A percentile compares a stretch with the other conserved stretches of the same genome.
Evolutionary conservation across 2,113 vertebrate genomes (phyloP).

Genomic region (Pollimyrus isidori): DNA sequence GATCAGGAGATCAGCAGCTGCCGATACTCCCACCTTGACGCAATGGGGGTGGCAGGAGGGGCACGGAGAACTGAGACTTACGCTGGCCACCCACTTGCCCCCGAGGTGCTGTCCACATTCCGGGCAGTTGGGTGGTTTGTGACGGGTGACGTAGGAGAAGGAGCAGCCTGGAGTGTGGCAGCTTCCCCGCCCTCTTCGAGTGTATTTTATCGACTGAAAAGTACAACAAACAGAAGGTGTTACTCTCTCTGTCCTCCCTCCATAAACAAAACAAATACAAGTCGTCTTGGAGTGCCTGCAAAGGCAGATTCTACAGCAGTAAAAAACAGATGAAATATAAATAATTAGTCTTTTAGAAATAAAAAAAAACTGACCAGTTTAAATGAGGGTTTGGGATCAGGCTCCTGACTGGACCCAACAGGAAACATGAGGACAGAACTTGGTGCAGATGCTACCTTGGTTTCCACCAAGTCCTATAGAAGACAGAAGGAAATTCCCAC

Average conservation of each 20-base stretch:
- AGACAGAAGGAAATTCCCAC: slow-evolving; percentile 1
- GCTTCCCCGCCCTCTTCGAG: slow-evolving; percentile 82
- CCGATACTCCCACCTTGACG: neutral
- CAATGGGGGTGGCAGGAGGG: neutral
- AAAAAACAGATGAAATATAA: neutral
- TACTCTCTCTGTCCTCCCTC: neutral
- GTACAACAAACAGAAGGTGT: neutral
- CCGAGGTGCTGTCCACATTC: slow-evolving; percentile 80
- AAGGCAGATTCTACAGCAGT: neutral
- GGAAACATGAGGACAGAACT: slow-evolving; percentile 82
- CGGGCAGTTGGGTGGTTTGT: slow-evolving; percentile 88
- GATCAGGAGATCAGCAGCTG: neutral
- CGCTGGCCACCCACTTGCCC: slow-evolving; percentile 87
- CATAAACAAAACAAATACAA: neutral
- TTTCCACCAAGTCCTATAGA: slow-evolving; percentile 70
- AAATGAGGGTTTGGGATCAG: slow-evolving; percentile 70
- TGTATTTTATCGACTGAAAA: slow-evolving; percentile 83
- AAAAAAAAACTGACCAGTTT: slow-evolving; percentile 73
- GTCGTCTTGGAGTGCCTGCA: neutral
- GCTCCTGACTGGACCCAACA: slow-evolving; percentile 66
- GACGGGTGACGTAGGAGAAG: slow-evolving; percentile 89
- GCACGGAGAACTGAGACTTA: slow-evolving; percentile 40
- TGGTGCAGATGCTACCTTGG: slow-evolving; percentile 58
- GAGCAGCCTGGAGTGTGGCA: slow-evolving; percentile 84
- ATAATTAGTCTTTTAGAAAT: neutral